Evolutionary conservation across 2,113 vertebrate genomes (phyloP).

Genomic region (Pelecanus crispus): DNA sequence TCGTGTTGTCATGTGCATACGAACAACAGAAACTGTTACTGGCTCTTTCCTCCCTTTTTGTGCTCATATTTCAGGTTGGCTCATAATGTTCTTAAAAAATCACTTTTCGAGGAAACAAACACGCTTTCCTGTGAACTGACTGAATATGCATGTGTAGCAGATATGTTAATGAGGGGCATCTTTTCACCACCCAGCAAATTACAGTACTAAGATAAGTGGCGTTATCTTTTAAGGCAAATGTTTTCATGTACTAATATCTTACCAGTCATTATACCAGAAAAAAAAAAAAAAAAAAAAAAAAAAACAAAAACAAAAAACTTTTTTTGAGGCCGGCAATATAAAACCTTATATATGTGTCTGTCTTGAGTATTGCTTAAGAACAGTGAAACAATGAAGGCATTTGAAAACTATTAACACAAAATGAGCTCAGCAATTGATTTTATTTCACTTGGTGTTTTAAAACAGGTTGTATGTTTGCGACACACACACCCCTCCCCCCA

Average conservation of each 20-base stretch:
- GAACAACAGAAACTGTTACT: neutral
- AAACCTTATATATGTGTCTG: neutral
- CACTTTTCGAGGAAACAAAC: neutral
- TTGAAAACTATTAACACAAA: conserved; percentile 56
- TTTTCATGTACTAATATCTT: neutral
- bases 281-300: neutral
- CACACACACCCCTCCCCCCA: too few species aligned
- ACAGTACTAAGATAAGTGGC: neutral
- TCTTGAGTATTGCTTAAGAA: conserved; percentile 24
- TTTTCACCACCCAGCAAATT: neutral
- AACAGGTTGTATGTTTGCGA: conserved; percentile 18
- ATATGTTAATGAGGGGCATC: neutral
- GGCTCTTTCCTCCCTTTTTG: neutral
- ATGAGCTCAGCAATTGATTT: conserved; percentile 57
- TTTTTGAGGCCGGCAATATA: neutral
- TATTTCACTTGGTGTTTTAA: conserved; percentile 52
- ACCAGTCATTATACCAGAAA: neutral
- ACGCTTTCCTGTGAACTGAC: neutral
- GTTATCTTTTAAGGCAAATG: neutral
- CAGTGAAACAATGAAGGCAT: conserved; percentile 24
- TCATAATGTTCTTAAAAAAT: neutral
- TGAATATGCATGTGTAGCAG: neutral
- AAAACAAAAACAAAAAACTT: neutral
- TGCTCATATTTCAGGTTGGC: neutral
- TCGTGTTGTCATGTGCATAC: accelerated